Evolutionary conservation across 2,797 vertebrate species (phyloP).

Genomic region (Tamandua tetradactyla): DNA sequence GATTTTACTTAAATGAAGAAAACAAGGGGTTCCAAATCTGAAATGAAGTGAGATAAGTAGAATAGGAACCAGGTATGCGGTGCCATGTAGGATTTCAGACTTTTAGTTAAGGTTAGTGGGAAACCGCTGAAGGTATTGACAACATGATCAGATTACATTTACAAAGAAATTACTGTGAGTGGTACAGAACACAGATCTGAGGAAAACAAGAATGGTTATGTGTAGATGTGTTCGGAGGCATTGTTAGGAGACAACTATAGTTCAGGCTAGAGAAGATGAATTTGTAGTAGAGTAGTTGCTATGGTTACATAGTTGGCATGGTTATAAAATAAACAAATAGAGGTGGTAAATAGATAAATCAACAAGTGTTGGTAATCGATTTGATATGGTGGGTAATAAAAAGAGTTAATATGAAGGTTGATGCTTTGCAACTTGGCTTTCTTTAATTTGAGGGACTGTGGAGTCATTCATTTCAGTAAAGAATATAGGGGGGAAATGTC

Average conservation of each 20-base stretch:
- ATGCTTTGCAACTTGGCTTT: neutral
- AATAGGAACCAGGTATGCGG: neutral
- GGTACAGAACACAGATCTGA: neutral
- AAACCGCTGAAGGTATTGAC: neutral
- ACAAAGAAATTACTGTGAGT: neutral
- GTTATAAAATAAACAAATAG: slow-evolving; percentile 56
- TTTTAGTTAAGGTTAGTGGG: slow-evolving; percentile 5
- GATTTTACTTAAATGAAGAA: neutral
- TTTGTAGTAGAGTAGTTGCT: slow-evolving; percentile 23
- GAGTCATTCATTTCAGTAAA: neutral
- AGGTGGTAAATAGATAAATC: slow-evolving; percentile 35
- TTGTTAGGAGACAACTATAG: neutral
- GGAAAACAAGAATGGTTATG: neutral
- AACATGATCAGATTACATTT: neutral
- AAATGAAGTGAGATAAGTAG: neutral
- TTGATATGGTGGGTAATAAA: neutral
- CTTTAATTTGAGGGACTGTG: neutral
- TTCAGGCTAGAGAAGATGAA: slow-evolving; percentile 9
- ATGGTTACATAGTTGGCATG: too few species aligned
- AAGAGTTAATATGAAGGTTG: neutral
- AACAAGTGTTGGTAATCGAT: slow-evolving; percentile 27
- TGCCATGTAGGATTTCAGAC: neutral
- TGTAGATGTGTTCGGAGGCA: neutral
- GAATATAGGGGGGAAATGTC: neutral
- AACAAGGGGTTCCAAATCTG: neutral